Base-by-base conservation (phyloP, 2,113 vertebrate species). In the Tetraodon nigroviridis region DNA sequence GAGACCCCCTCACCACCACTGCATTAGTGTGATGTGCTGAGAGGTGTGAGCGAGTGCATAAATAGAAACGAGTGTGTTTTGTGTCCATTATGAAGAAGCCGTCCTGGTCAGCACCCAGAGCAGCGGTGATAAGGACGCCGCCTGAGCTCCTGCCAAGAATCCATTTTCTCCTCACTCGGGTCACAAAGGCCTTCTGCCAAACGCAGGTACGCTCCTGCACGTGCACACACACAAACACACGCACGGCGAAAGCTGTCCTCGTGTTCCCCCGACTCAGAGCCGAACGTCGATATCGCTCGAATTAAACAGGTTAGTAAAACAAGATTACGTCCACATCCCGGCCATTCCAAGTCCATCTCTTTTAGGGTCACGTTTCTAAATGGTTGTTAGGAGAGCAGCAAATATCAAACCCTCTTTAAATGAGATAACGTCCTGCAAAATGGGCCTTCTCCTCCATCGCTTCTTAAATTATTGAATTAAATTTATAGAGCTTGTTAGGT, bases 61-160 rank as follows among this genome's bases (percentile, higher is more conserved):
- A 78, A 71, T 78, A 76, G 66, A 81, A 69, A 51, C 44, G 58
- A 64, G 54, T 75, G 64, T 64, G 55, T 67, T 73, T 66, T 55
- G 65, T 56, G 70, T 71, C 69, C 76, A 58, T 81, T 80, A 80
- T 76, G 63, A 62, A 41, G 80, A 53, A 76, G 75, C 72, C 50
- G 79, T 58, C 55, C 47, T 71, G 76, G 74, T 81, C 75, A 73
- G 67, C 62, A 70, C 56, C 51, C 63, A 81, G 75, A 82, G 79
- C 64, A 50, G 71, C 59, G 22, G 54, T 0, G 81, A 84, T 82
- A 71, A 81, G 79, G 69, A 68, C 52, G 74, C 67, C 55, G 64
- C 56, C 69, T 75, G 77, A 75, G 66, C 65, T 52, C 71, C 70
- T 74, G 69, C 73, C 66, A 79, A 70, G 78, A 71, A 65, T 80